Conservation (phyloP, 2,888 invertebrate species). For the Ferrisia virgata region DNA sequence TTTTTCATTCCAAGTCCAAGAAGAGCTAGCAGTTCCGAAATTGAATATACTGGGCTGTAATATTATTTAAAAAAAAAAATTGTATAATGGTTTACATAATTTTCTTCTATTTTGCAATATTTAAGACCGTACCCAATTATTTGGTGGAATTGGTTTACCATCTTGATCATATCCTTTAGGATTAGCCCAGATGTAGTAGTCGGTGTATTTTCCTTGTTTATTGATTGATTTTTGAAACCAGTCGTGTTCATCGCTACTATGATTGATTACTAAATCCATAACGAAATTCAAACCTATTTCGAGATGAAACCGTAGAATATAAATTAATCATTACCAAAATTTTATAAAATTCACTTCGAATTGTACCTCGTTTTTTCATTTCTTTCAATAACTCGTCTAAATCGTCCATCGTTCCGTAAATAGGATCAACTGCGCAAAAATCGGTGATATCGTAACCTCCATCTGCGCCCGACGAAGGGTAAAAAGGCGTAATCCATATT, state of each 20-base stretch:
- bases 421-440: background rate
- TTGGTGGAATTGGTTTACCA: slow-evolving; percentile 50
- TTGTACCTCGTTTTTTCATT: background rate
- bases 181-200: slow-evolving; percentile 57
- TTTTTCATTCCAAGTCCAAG: background rate
- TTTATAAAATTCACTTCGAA: background rate
- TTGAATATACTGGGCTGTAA: background rate
- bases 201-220: slow-evolving; percentile 52
- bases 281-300: slow-evolving; percentile 33
- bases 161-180: slow-evolving; percentile 48
- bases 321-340: background rate
- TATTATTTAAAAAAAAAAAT: no score
- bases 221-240: slow-evolving; percentile 57
- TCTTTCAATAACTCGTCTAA: background rate
- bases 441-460: background rate
- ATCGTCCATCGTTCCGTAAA: background rate
- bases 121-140: slow-evolving; percentile 51
- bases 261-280: slow-evolving; percentile 52
- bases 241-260: slow-evolving; percentile 54
- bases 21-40: background rate
- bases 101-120: background rate
- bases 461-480: background rate
- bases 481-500: background rate
- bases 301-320: background rate
- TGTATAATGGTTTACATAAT: background rate